Evolutionary conservation across 2,888 invertebrate species (phyloP), one percentile per base, ranked within the genome.

Genomic region (Kryphioiulus occultus): DNA sequence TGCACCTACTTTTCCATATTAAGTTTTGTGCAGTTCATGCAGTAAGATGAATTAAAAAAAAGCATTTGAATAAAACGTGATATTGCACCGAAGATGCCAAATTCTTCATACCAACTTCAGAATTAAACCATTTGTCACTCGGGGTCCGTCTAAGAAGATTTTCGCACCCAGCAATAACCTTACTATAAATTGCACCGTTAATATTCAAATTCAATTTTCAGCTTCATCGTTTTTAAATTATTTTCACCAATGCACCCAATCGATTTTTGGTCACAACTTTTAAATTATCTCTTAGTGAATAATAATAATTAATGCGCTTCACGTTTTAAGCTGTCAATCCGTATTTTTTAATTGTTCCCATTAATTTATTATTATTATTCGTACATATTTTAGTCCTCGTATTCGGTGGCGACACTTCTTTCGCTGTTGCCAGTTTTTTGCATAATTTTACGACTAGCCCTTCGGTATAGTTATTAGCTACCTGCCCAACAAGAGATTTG

Each of bases 291-390:
- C 26, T 68, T 68, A 68, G 68, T 26, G n/a, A 26, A 26, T 26
- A 7, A n/a, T n/a, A n/a, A n/a, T n/a, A n/a, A n/a, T n/a, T n/a
- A n/a, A 22, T n/a, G 59, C 22, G 59, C 22, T 59, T 59, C 22
- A n/a, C 22, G 19, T 59, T 59, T 59, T 9, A 68, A 22, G 26
- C 68, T 10, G 26, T 68, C 68, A 12, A 12, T n/a, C 26, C 22
- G n/a, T n/a, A 68, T 68, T 68, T 53, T 68, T 10, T 44, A 68
- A 26, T 68, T 26, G 26, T 26, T 68, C 26, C 26, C 68, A 68
- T 68, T 68, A 68, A 68, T 68, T 59, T 59, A 59, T 59, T n/a
- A n/a, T 35, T 35, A 35, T 35, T 59, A 59, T 59, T 59, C 59
- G 59, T 59, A 59, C 59, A 59, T 59, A 7, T 59, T 59, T 59